Conservation (phyloP, 2,888 invertebrate genomes). For the Campoplex capitator region DNA sequence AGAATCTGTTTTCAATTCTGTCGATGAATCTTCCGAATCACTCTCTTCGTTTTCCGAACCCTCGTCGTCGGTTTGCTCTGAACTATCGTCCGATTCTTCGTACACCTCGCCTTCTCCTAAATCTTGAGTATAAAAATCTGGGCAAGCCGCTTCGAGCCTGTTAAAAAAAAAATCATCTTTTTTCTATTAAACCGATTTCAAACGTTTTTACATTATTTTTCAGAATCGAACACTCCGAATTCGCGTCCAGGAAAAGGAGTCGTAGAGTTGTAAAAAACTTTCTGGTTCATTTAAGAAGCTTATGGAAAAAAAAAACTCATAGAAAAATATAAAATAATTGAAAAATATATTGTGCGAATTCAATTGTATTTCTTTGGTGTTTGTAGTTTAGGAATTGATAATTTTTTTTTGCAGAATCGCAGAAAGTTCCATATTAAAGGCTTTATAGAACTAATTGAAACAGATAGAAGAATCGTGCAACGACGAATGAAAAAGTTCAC, state of each 20-base stretch:
- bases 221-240: background rate
- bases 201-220: background rate
- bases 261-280: too few species aligned
- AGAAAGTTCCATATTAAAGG: background rate
- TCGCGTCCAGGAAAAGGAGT: too few species aligned
- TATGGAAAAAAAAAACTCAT: too few species aligned
- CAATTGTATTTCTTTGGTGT: background rate
- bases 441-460: too few species aligned
- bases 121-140: conserved; percentile 74
- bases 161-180: conserved; percentile 28
- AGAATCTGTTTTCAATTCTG: background rate
- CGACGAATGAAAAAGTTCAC: background rate
- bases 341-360: background rate
- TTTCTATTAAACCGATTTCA: background rate
- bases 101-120: conserved; percentile 72
- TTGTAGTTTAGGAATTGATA: background rate
- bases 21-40: background rate
- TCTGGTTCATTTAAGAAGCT: too few species aligned
- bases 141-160: conserved; percentile 76
- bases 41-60: conserved; percentile 65
- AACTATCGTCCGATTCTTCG: conserved; percentile 73
- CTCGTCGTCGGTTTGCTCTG: conserved; percentile 68
- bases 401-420: background rate
- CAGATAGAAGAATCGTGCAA: background rate
- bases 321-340: too few species aligned